Conservation (phyloP, 2,888 invertebrate genomes). For the Lasioglossum malachurum region DNA sequence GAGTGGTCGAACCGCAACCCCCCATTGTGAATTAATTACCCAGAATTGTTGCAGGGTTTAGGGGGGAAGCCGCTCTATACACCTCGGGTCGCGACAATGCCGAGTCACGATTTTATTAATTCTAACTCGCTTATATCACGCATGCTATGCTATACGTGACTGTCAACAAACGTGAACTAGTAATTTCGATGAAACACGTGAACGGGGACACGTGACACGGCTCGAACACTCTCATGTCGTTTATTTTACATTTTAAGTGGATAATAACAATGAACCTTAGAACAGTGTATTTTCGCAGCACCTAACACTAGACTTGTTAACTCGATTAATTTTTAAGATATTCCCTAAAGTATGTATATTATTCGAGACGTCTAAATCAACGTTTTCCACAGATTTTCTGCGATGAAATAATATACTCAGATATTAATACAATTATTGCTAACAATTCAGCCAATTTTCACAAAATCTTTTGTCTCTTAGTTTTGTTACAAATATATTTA, state of each 20-base stretch:
- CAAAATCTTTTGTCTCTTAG: not conserved
- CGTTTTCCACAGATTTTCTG: not conserved
- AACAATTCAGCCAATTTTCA: not conserved
- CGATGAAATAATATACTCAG: not conserved
- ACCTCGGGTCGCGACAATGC: conserved; percentile 67
- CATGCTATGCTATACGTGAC: not conserved
- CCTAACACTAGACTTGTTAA: not conserved
- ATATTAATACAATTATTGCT: not conserved
- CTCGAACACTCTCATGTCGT: not conserved
- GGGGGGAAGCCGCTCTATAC: conserved; percentile 49
- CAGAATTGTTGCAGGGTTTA: conserved; percentile 76
- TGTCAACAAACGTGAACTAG: not conserved
- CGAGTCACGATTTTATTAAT: conserved; percentile 73
- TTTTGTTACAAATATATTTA: not conserved
- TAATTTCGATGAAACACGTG: conserved; percentile 17
- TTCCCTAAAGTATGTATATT: not conserved
- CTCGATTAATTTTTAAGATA: not conserved
- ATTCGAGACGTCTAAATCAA: not conserved
- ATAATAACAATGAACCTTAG: not conserved
- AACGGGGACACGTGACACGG: not conserved
- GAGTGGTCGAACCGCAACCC: conserved; percentile 66
- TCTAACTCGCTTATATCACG: conserved; percentile 19
- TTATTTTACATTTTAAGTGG: conserved; percentile 3
- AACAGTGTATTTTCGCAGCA: not conserved
- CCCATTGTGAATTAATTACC: conserved; percentile 82